phyloP scores from a whole-genome alignment of 2,797 vertebrate genomes.

The Premnoplex brunnescens region DNA sequence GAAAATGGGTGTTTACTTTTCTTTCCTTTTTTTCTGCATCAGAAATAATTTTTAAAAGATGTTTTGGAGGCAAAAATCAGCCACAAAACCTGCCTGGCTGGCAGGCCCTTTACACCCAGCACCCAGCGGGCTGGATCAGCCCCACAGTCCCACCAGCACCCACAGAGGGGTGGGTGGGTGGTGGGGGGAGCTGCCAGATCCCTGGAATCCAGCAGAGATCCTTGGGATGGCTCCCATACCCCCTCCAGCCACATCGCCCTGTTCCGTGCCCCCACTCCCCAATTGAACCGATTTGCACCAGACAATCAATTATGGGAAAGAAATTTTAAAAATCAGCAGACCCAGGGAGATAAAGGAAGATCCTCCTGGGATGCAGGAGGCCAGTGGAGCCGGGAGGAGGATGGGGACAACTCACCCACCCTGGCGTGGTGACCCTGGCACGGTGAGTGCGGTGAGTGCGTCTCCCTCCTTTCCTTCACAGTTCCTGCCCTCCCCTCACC shows the following conservation, averaged over 20 bases:
- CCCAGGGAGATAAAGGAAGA: not conserved
- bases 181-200: not conserved
- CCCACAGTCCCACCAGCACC: not conserved
- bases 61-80: not conserved
- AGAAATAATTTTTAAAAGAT: not conserved
- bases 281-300: fast-evolving
- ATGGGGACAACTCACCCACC: not conserved
- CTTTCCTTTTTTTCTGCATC: fast-evolving
- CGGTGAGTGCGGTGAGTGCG: not conserved
- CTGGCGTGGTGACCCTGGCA: not conserved
- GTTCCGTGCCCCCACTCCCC: fast-evolving
- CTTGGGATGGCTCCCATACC: not conserved
- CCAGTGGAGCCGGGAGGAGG: not conserved
- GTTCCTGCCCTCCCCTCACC: slow-evolving; percentile 24
- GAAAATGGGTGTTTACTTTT: not conserved
- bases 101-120: fast-evolving
- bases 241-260: fast-evolving
- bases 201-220: not conserved
- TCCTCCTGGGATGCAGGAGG: fast-evolving
- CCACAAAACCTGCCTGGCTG: fast-evolving
- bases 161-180: fast-evolving
- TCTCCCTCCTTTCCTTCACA: not conserved
- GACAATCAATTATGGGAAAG: fast-evolving
- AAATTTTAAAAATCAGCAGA: fast-evolving
- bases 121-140: fast-evolving